Conservation (phyloP, 2,888 invertebrate genomes). For the Argynnis bischoffii region DNA sequence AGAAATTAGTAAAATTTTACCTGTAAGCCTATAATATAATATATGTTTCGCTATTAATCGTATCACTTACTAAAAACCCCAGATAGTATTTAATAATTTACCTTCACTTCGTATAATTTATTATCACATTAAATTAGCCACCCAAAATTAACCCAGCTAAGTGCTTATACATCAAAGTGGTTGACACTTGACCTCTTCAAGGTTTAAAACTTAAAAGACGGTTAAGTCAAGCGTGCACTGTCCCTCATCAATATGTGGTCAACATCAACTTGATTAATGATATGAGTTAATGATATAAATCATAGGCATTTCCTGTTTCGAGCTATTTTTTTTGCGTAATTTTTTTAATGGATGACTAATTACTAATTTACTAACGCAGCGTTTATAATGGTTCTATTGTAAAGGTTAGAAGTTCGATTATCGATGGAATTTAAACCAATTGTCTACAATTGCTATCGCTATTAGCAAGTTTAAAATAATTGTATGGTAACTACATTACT, state of each 20-base stretch:
- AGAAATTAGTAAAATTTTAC: no score
- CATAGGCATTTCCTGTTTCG: slow-evolving; percentile 14
- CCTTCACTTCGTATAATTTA: background rate
- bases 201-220: slow-evolving; percentile 29
- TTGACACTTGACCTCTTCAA: slow-evolving; percentile 30
- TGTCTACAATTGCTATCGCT: no score
- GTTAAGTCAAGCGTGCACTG: slow-evolving; percentile 30
- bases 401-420: no score
- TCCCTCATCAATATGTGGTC: slow-evolving; percentile 35
- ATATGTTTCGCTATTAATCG: no score
- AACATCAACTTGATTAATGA: slow-evolving; percentile 33
- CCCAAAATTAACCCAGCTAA: slow-evolving; percentile 10
- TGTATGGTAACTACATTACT: no score
- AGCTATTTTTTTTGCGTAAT: slow-evolving; percentile 3
- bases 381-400: no score
- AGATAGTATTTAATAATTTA: no score
- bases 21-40: no score
- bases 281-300: slow-evolving; percentile 14
- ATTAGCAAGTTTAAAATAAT: no score
- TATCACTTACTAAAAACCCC: no score
- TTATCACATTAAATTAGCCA: slow-evolving; percentile 12
- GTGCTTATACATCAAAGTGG: slow-evolving; percentile 28
- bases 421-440: no score
- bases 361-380: no score
- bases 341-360: background rate